A percentile compares a stretch with the other conserved stretches of the same genome.
These are phyloP conservation scores for Cheirogaleus major DNA, from an alignment of 2,797 vertebrate genomes.

Conservation along the genomic window DNA sequence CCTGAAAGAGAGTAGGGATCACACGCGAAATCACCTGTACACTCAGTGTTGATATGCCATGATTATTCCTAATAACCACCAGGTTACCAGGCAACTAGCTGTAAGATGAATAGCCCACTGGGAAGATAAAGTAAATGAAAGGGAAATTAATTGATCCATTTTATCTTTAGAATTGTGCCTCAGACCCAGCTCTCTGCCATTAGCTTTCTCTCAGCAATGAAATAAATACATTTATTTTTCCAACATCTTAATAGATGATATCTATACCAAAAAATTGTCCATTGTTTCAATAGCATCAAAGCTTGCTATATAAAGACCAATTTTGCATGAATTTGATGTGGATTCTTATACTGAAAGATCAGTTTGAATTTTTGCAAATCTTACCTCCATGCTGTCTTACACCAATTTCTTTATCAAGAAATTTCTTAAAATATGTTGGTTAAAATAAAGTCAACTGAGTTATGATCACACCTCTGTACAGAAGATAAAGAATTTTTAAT, in stretches of 20 bases:
- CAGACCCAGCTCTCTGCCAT: not conserved
- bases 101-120: not conserved
- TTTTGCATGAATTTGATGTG: conserved; percentile 68
- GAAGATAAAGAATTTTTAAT: not conserved
- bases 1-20: not conserved
- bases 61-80: not conserved
- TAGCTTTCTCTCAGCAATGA: not conserved
- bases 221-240: not conserved
- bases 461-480: not conserved
- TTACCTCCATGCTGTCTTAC: conserved; percentile 28
- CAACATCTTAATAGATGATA: conserved; percentile 59
- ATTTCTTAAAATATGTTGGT: conserved; percentile 5
- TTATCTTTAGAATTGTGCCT: conserved; percentile 8
- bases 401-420: not conserved
- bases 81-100: not conserved
- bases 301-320: conserved; percentile 25
- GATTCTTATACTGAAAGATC: conserved; percentile 65
- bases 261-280: conserved; percentile 4
- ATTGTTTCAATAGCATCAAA: conserved; percentile 70
- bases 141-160: conserved; percentile 23
- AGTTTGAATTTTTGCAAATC: conserved; percentile 71
- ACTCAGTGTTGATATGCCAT: not conserved
- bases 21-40: not conserved
- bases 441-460: conserved; percentile 36
- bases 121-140: conserved; percentile 17